These are phyloP conservation scores for Sminthurides bifidus DNA, from an alignment of 1,140 invertebrate genomes.

Conservation along the genomic window DNA sequence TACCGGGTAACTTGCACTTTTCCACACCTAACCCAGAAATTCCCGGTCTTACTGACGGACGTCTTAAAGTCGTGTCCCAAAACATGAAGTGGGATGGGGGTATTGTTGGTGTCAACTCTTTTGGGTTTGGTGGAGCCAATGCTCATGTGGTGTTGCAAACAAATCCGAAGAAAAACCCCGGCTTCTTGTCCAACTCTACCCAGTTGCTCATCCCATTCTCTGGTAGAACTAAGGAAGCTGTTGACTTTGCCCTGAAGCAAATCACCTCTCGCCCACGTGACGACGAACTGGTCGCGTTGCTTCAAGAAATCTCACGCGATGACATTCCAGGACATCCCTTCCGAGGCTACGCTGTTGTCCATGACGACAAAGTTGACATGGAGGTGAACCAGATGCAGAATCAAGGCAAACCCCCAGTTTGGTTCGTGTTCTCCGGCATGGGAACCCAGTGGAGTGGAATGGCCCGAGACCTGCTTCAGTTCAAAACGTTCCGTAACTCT, in stretches of 20 bases:
- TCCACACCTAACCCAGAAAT: constrained; percentile 76
- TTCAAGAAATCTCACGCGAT: constrained; percentile 58
- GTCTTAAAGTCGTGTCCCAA: constrained; percentile 72
- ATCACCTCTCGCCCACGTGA: constrained; percentile 43
- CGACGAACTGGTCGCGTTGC: constrained; percentile 60
- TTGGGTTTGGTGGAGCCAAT: constrained; percentile 87
- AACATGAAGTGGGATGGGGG: constrained; percentile 71
- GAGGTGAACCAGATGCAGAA: constrained; percentile 36
- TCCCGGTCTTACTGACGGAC: constrained; percentile 69
- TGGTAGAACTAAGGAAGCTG: constrained; percentile 71
- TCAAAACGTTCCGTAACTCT: constrained; percentile 65
- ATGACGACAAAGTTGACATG: constrained; percentile 37
- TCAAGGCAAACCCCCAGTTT: constrained; percentile 61
- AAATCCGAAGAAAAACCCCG: constrained; percentile 55
- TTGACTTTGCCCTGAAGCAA: constrained; percentile 41
- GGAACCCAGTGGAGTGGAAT: constrained; percentile 93
- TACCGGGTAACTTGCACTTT: constrained; percentile 86
- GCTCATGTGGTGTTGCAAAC: constrained; percentile 76
- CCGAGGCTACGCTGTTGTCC: constrained; percentile 61
- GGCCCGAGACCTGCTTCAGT: constrained; percentile 66
- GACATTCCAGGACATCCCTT: constrained; percentile 57
- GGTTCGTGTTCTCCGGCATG: constrained; percentile 94
- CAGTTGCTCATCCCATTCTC: constrained; percentile 65
- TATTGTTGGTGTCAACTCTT: constrained; percentile 79
- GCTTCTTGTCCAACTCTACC: constrained; percentile 37